Evolutionary conservation across 2,797 vertebrate species (phyloP), one percentile per base, ranked within the genome.

Genomic region (Hozukius guyotensis): DNA sequence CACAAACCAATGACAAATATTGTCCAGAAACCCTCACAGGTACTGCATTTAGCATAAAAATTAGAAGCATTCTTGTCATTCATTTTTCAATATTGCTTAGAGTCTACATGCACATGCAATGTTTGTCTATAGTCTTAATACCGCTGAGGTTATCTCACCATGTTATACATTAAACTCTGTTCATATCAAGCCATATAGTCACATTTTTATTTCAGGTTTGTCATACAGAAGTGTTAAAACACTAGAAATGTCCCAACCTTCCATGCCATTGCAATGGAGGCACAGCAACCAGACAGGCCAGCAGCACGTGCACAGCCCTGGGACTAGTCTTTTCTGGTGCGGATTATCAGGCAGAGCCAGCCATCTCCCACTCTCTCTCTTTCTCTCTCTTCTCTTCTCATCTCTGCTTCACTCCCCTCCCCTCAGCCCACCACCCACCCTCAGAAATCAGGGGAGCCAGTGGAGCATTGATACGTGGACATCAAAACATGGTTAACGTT

Each of bases 401-500:
- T 78, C 65, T 81, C 73, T 9, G 5, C 61, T 77, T 63, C 63
- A n/a, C 38, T 42, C 38, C 13, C 38, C 49, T 64, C 74, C 78
- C 77, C 9, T 49, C 24, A 69, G 66, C 86, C 77, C 34, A 52
- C 67, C 63, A 64, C 57, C 72, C 81, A 46, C 22, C 34, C 77
- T 67, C 69, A 78, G 65, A 83, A 83, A 88, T 74, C 72, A 77
- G 46, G 72, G 56, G 81, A 81, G 76, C 84, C 75, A 79, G 59
- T 66, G 74, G 55, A 82, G 77, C 75, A 66, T 80, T 83, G 83
- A 88, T 86, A 87, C 77, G 84, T 82, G 79, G 65, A 81, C 90
- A 92, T 92, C 88, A 91, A 86, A 92, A 89, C 80, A 72, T 70
- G 68, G 84, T 90, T 92, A 91, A 92, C 78, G 46, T 90, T 88